Conservation (phyloP, 2,888 invertebrate genomes). For the Hydrotaea diabolus region DNA sequence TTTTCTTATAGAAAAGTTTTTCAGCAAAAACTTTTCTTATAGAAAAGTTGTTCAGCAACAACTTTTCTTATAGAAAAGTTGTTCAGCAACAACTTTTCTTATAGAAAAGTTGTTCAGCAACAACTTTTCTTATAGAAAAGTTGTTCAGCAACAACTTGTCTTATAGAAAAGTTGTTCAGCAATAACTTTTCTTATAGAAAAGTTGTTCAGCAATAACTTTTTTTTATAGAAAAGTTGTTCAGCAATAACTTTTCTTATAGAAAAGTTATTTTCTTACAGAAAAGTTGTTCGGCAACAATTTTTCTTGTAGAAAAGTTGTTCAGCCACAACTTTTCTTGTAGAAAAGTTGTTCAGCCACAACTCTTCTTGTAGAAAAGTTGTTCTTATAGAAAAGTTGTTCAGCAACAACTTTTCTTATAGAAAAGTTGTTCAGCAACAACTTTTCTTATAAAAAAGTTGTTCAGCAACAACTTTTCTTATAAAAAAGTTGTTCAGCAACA, state of each 20-base stretch:
- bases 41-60: no score
- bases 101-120: neutral
- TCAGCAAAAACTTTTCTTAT: no score
- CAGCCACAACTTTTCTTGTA: no score
- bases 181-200: neutral
- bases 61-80: no score
- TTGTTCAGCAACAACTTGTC: neutral
- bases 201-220: neutral
- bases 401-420: neutral
- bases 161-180: neutral
- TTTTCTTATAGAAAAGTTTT: neutral
- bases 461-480: neutral
- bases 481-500: neutral
- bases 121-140: neutral
- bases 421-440: neutral
- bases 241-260: no score
- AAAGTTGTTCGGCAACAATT: no score
- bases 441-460: neutral
- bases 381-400: neutral
- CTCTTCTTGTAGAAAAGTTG: neutral
- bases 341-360: no score
- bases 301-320: no score
- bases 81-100: no score
- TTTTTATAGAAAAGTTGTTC: no score
- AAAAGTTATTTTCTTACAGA: neutral